Percentiles rank a stretch among this genome's conserved stretches.
phyloP scores from a whole-genome alignment of 2,797 vertebrate genomes.

The Rhodeus uyekii region DNA sequence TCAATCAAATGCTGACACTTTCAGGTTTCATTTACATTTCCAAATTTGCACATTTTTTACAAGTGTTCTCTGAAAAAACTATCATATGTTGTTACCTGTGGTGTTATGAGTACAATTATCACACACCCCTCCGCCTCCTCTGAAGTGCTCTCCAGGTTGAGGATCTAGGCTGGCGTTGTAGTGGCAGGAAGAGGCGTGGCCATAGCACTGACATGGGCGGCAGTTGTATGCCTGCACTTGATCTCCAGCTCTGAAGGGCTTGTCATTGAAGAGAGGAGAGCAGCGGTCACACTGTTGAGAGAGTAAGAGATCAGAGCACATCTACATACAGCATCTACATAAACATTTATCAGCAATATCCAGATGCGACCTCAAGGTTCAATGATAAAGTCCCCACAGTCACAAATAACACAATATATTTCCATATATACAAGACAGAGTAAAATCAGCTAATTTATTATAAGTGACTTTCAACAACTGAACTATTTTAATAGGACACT shows the following conservation, averaged over 20 bases:
- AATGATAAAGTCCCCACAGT: conserved; percentile 16
- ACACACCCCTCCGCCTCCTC: conserved; percentile 87
- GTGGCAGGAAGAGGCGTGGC: conserved; percentile 85
- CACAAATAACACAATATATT: conserved; percentile 21
- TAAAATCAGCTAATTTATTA: conserved; percentile 66
- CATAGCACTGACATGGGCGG: conserved; percentile 84
- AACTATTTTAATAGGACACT: conserved; percentile 65
- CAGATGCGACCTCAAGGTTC: conserved; percentile 18
- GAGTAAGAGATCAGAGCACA: conserved; percentile 42
- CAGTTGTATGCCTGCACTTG: conserved; percentile 84
- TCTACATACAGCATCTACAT: conserved; percentile 24
- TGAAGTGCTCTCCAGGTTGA: conserved; percentile 81
- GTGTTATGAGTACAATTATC: conserved; percentile 87
- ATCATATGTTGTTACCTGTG: conserved; percentile 72
- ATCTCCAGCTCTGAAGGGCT: conserved; percentile 86
- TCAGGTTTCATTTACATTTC: too few relatives aligned
- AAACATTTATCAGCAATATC: conserved; percentile 30
- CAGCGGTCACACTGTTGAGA: conserved; percentile 83
- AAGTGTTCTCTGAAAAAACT: background rate
- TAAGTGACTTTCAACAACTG: conserved; percentile 60
- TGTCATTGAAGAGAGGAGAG: conserved; percentile 87
- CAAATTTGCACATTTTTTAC: background rate
- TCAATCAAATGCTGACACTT: background rate
- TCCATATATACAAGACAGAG: background rate
- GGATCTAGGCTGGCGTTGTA: conserved; percentile 79